A percentile compares a stretch with the other conserved stretches of the same genome.
These are phyloP conservation scores for Petrolisthes cinctipes DNA, from an alignment of 2,888 invertebrate species.

Conservation along the genomic window DNA sequence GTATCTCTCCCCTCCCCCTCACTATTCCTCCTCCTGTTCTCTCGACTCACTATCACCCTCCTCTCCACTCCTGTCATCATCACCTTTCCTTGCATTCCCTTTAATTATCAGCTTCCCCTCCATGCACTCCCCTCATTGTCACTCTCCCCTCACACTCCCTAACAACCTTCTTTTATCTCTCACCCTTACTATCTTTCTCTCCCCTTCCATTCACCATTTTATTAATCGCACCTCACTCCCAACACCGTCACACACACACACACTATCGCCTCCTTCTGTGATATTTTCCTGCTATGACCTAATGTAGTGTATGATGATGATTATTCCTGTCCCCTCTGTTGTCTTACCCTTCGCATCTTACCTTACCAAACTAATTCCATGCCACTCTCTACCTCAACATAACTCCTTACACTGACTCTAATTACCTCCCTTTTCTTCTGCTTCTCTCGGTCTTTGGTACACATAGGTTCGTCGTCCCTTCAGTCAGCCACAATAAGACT, in stretches of 20 bases:
- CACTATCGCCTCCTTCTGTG: background rate
- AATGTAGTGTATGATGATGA: background rate
- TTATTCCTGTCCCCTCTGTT: background rate
- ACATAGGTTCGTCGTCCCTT: too few relatives aligned
- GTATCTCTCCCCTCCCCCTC: background rate
- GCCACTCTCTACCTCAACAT: background rate
- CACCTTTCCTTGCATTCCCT: background rate
- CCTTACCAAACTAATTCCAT: background rate
- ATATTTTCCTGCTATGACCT: background rate
- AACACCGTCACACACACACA: background rate
- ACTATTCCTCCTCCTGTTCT: background rate
- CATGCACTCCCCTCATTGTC: background rate
- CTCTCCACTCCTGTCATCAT: background rate
- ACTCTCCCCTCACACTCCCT: background rate
- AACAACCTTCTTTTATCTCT: background rate
- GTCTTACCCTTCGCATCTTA: background rate
- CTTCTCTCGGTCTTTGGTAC: too few relatives aligned
- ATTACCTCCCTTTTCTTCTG: background rate
- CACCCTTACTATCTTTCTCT: constrained; percentile 8
- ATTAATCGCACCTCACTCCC: background rate
- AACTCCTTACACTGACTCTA: background rate
- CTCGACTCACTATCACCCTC: background rate
- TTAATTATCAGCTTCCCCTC: background rate
- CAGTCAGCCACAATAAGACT: too few relatives aligned
- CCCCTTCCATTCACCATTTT: background rate